A percentile compares a stretch with the other conserved stretches of the same genome.
Evolutionary conservation across 2,797 vertebrate genomes (phyloP).

Genomic region (Coendou prehensilis): DNA sequence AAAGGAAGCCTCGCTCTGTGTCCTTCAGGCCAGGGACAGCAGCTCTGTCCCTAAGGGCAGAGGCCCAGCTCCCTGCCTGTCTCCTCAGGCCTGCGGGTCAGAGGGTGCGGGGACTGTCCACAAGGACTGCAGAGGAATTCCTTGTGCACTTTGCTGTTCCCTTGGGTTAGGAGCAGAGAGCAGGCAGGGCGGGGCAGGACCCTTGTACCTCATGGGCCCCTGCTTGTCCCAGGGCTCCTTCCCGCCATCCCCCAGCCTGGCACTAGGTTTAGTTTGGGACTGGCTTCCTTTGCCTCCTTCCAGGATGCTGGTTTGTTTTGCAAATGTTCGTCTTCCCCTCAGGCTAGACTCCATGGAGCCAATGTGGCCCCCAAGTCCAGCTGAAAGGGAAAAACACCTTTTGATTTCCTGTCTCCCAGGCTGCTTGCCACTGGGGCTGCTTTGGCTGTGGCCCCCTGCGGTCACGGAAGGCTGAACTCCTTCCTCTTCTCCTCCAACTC

Average conservation of each 20-base stretch:
- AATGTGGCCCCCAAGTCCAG: not conserved
- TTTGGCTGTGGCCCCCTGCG: not conserved
- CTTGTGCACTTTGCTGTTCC: not conserved
- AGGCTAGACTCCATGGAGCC: not conserved
- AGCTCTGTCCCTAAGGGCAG: not conserved
- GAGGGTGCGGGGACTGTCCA: rapidly evolving
- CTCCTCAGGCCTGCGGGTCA: not conserved
- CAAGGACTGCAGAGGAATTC: not conserved
- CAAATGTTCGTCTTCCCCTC: slow-evolving; percentile 21
- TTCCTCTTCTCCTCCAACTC: not conserved
- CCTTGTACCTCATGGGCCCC: not conserved
- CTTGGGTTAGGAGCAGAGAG: not conserved
- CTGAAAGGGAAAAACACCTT: not conserved
- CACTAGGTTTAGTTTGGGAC: not conserved
- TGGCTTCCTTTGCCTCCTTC: not conserved
- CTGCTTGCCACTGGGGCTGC: not conserved
- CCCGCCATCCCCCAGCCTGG: not conserved
- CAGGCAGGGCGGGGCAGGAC: not conserved
- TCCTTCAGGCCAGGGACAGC: rapidly evolving
- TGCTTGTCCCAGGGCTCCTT: not conserved
- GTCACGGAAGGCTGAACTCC: not conserved
- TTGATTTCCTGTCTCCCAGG: not conserved
- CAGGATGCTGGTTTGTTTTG: slow-evolving; percentile 61
- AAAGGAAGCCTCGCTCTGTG: not conserved
- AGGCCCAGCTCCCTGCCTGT: not conserved